A percentile compares a stretch with the other conserved stretches of the same genome.
phyloP scores from a whole-genome alignment of 1,140 invertebrate genomes.

The Andricus grossulariae region DNA sequence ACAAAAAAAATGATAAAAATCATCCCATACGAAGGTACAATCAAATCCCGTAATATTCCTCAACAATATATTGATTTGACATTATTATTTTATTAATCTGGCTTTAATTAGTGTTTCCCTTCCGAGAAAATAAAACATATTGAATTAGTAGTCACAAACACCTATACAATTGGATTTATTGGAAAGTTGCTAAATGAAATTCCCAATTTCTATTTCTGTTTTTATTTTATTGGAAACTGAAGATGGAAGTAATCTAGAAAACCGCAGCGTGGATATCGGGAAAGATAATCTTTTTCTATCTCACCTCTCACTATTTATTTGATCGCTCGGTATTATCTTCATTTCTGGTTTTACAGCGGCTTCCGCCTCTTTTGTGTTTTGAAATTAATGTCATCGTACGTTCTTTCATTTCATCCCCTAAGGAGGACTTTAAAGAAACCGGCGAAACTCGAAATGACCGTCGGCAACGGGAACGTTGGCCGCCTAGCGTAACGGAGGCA shows the following conservation, averaged over 20 bases:
- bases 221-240: no score
- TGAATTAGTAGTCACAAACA: no score
- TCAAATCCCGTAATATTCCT: no score
- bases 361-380: conserved; percentile 13
- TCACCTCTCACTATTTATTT: neutral
- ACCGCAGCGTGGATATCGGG: neutral
- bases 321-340: neutral
- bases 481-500: conserved; percentile 1
- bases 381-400: conserved; percentile 16
- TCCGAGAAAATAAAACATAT: no score
- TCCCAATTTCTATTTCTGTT: no score
- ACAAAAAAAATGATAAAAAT: no score
- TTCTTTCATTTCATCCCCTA: conserved; percentile 22
- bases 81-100: no score
- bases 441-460: conserved; percentile 15
- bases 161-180: no score
- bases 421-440: conserved; percentile 3
- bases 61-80: no score
- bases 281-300: conserved; percentile 6
- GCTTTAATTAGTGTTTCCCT: no score
- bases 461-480: neutral
- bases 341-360: conserved; percentile 13
- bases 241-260: neutral
- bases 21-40: no score
- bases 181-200: no score